Conservation (phyloP, 2,797 vertebrate genomes). For the Coranthus polyacanthus region DNA sequence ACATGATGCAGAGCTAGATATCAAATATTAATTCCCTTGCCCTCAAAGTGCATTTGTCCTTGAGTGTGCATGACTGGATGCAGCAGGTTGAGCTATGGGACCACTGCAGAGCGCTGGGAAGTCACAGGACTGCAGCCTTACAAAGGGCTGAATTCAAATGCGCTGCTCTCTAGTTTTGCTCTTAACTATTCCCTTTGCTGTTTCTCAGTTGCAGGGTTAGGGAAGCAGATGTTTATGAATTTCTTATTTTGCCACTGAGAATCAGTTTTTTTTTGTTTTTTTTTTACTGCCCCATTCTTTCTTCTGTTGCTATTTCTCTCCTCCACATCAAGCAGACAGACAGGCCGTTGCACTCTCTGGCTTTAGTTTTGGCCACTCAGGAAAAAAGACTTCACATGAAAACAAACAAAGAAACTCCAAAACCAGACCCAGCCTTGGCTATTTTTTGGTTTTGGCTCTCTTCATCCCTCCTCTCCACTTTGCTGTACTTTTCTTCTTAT, state of each 20-base stretch:
- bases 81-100: slow-evolving; percentile 63
- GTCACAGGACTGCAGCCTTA: slow-evolving; percentile 37
- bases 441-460: background rate
- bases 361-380: slow-evolving; percentile 10
- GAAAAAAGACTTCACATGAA: slow-evolving; percentile 12
- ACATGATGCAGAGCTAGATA: slow-evolving; percentile 74
- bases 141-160: slow-evolving; percentile 35
- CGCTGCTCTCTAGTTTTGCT: slow-evolving; percentile 9
- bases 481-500: slow-evolving; percentile 1
- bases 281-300: slow-evolving; percentile 10
- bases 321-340: slow-evolving; percentile 10
- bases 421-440: background rate
- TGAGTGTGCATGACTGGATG: slow-evolving; percentile 70
- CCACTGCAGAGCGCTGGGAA: slow-evolving; percentile 57
- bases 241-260: slow-evolving; percentile 10
- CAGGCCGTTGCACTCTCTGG: background rate
- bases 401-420: slow-evolving; percentile 30
- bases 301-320: background rate
- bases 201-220: slow-evolving; percentile 23
- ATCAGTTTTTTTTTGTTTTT: background rate
- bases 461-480: background rate
- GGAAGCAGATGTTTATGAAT: slow-evolving; percentile 23
- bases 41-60: slow-evolving; percentile 72
- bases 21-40: slow-evolving; percentile 78
- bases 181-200: background rate